Conservation (phyloP, 1,140 invertebrate genomes). For the Atta texana region DNA sequence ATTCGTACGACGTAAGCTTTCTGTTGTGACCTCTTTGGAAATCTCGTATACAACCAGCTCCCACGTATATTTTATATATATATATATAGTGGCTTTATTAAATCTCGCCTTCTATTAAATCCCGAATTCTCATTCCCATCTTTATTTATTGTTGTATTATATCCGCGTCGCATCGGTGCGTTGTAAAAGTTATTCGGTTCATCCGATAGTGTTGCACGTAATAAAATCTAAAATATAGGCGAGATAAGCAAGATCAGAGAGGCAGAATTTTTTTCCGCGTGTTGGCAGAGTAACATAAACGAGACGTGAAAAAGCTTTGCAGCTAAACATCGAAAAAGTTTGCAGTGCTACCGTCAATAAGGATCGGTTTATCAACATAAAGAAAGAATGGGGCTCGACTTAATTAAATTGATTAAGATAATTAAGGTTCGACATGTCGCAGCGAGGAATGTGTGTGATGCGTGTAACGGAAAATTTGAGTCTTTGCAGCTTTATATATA, state of each 20-base stretch:
- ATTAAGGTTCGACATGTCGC: background rate
- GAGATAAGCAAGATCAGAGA: background rate
- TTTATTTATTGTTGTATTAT: slow-evolving; percentile 8
- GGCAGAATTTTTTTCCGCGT: slow-evolving; percentile 7
- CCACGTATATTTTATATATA: background rate
- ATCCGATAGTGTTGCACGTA: background rate
- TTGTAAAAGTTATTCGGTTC: background rate
- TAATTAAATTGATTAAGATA: slow-evolving; percentile 46
- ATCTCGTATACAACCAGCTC: background rate
- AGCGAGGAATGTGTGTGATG: background rate
- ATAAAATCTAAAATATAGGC: slow-evolving; percentile 25
- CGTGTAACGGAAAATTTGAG: background rate
- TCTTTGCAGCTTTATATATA: too few species aligned
- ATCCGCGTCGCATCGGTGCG: background rate
- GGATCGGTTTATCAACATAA: slow-evolving; percentile 19
- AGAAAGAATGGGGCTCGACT: slow-evolving; percentile 14
- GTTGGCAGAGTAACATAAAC: background rate
- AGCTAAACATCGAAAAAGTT: background rate
- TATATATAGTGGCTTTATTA: background rate
- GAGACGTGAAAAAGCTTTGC: background rate
- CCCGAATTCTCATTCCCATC: slow-evolving; percentile 1
- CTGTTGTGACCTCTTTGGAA: background rate
- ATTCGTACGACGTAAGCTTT: background rate
- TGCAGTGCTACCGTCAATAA: slow-evolving; percentile 17
- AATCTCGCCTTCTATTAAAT: background rate